phyloP scores from a whole-genome alignment of 2,888 invertebrate genomes.

The Drosophila lutescens region DNA sequence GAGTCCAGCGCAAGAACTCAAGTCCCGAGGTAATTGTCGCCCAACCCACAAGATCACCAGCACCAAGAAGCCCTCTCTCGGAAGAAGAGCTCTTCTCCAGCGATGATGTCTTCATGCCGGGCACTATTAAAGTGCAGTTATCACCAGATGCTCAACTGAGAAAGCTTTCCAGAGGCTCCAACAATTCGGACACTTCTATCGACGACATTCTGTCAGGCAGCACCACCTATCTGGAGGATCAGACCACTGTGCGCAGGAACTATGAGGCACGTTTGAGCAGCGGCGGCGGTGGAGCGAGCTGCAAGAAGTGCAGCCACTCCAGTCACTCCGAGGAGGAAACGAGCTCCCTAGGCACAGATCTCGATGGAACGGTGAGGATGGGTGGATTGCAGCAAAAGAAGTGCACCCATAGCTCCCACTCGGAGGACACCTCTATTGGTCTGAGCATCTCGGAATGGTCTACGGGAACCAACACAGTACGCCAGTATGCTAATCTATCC shows the following conservation, averaged over 20 bases:
- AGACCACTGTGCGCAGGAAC: constrained; percentile 85
- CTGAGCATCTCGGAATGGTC: constrained; percentile 95
- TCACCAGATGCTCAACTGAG: constrained; percentile 86
- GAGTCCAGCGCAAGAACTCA: constrained; percentile 70
- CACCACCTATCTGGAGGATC: constrained; percentile 87
- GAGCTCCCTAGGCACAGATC: constrained; percentile 90
- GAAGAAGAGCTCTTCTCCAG: constrained; percentile 87
- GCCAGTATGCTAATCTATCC: constrained; percentile 91
- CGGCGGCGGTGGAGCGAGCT: constrained; percentile 83
- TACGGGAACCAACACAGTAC: constrained; percentile 93
- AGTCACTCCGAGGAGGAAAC: constrained; percentile 91
- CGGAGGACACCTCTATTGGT: constrained; percentile 94
- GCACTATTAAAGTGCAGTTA: constrained; percentile 86
- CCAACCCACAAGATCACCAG: constrained; percentile 87
- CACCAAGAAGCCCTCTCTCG: constrained; percentile 86
- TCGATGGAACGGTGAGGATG: constrained; percentile 92
- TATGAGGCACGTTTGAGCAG: constrained; percentile 85
- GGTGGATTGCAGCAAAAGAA: constrained; percentile 90
- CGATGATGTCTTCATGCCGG: constrained; percentile 87
- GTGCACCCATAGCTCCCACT: constrained; percentile 93
- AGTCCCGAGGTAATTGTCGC: constrained; percentile 86
- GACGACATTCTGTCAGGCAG: constrained; percentile 86
- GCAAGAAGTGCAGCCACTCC: constrained; percentile 88
- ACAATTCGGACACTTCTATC: constrained; percentile 88
- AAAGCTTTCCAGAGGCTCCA: constrained; percentile 85